Evolutionary conservation across 2,888 invertebrate genomes (phyloP).

Genomic region (Papilio demoleus): DNA sequence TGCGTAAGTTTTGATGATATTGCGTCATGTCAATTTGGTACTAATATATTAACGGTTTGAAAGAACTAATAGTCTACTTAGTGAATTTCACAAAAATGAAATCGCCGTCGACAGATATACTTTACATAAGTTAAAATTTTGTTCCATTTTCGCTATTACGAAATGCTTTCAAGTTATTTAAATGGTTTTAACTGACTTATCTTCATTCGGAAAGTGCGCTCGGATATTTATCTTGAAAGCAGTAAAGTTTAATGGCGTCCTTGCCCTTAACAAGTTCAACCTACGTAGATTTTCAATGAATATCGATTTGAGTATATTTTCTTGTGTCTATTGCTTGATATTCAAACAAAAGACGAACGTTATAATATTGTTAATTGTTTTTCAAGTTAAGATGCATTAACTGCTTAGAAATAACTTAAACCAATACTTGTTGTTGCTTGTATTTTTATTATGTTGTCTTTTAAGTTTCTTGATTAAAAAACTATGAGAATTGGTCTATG

Average conservation of each 20-base stretch:
- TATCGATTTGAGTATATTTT: background rate
- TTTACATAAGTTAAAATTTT: background rate
- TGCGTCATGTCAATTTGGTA: no score
- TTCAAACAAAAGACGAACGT: background rate
- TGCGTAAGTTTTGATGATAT: no score
- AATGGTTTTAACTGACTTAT: constrained; percentile 10
- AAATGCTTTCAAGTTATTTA: background rate
- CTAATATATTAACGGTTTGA: no score
- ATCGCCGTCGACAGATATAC: no score
- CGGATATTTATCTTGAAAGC: constrained; percentile 10
- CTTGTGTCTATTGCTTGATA: background rate
- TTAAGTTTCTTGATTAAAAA: no score
- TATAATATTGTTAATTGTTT: background rate
- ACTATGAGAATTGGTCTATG: no score
- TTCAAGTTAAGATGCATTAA: no score
- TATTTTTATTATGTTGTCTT: no score
- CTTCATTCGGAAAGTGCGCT: background rate
- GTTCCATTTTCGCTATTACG: background rate
- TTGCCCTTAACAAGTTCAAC: background rate
- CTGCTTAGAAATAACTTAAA: no score
- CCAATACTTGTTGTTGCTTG: no score
- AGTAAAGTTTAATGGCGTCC: constrained; percentile 13
- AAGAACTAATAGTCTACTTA: no score
- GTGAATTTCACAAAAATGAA: no score
- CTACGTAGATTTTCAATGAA: background rate